Evolutionary conservation across 2,113 vertebrate genomes (phyloP), one percentile per base, ranked within the genome.

Genomic region (Melanerpes aurifrons): DNA sequence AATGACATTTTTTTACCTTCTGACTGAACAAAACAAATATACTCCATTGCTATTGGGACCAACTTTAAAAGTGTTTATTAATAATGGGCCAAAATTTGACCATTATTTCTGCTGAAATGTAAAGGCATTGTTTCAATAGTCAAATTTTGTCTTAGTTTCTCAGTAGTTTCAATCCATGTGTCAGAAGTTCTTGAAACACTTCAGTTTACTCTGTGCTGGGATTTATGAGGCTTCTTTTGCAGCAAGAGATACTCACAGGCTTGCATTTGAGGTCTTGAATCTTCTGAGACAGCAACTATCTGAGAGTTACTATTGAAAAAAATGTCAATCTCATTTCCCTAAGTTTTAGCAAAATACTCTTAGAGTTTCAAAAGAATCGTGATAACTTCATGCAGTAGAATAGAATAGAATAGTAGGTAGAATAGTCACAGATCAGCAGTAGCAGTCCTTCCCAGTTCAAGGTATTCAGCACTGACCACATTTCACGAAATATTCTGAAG

Each of bases 211-310:
- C 40, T 72, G 37, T 28, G 19, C 58, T 68, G 43, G 35, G 8
- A 78, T 71, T 77, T 53, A 35, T 22, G 17, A 80, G 37, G 48
- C 70, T 57, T 35, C 26, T 56, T 47, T 50, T 64, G 31, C 67
- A 47, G n/a, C 67, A 76, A 62, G 13, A 12, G 64, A 85, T 40
- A 66, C 17, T 64, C 19, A 47, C 1, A 9, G 0, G 0, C 56
- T 64, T 64, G 24, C 47, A 21, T 62, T 56, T 16, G 63, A 13
- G 7, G 13, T 70, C 45, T 86, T 50, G 35, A 48, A 56, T 81
- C 31, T 83, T 59, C 16, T 29, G 22, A 86, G 43, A 68, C 37
- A 78, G 53, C 14, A 81, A 28, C 31, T 68, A 22, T 8, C 29
- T 81, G 53, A 73, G 22, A 84, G 28, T 48, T 76, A 32, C 43